Percentiles rank a stretch among this genome's conserved stretches.
These are phyloP conservation scores for Microplitis mediator DNA, from an alignment of 1,140 invertebrate genomes.

Conservation along the genomic window DNA sequence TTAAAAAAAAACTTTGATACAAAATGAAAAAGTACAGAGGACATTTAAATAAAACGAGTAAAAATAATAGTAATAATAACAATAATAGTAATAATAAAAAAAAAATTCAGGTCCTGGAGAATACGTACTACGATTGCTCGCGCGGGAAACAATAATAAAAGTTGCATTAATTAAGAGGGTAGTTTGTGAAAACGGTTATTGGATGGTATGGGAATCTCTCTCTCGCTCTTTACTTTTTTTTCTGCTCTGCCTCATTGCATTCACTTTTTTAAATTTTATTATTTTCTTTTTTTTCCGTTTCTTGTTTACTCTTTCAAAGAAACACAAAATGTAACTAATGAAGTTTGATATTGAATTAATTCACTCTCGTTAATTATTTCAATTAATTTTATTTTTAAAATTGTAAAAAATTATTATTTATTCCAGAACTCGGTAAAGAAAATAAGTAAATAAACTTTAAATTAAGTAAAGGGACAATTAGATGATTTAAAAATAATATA, in stretches of 20 bases:
- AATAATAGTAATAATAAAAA: too few relatives aligned
- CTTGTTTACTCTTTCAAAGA: not conserved
- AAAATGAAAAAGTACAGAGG: not conserved
- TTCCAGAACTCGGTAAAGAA: too few relatives aligned
- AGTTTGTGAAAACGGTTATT: slow-evolving; percentile 7
- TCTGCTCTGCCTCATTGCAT: not conserved
- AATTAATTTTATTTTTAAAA: not conserved
- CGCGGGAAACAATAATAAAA: slow-evolving; percentile 56
- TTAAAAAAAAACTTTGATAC: not conserved
- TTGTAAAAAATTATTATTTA: too few relatives aligned
- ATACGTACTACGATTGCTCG: not conserved
- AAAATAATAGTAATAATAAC: too few relatives aligned
- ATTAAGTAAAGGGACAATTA: not conserved
- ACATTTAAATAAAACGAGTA: too few relatives aligned
- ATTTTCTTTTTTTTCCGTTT: not conserved
- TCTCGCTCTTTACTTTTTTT: not conserved
- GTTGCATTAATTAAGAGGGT: slow-evolving; percentile 56
- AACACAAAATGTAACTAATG: not conserved
- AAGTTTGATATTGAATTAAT: slow-evolving; percentile 16
- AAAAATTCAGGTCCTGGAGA: too few relatives aligned
- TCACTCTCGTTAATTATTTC: not conserved
- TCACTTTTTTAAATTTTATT: not conserved
- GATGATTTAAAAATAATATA: too few relatives aligned
- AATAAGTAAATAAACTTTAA: too few relatives aligned
- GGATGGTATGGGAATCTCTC: not conserved